These are phyloP conservation scores for Varanus salvator DNA, from an alignment of 2,113 vertebrate species.

Conservation along the genomic window DNA sequence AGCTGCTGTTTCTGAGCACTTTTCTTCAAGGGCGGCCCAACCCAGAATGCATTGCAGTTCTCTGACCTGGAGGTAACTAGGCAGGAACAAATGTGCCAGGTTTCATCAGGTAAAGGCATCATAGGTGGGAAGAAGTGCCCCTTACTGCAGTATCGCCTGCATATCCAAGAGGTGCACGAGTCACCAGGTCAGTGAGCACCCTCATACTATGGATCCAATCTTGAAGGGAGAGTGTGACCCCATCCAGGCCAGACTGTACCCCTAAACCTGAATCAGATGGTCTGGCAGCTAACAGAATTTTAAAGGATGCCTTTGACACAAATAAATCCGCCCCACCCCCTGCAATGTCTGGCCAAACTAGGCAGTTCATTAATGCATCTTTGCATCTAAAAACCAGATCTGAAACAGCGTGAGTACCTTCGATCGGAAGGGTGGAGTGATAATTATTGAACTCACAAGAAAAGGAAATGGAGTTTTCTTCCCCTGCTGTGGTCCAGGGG, in stretches of 20 bases:
- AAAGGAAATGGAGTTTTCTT: neutral
- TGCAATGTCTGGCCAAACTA: neutral
- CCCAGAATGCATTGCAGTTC: neutral
- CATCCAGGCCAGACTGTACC: neutral
- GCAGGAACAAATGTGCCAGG: neutral
- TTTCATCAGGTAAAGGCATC: neutral
- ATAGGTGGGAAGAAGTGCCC: too few species aligned
- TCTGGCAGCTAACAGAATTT: conserved; percentile 45
- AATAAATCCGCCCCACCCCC: neutral
- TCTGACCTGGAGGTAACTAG: neutral
- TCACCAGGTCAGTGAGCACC: neutral
- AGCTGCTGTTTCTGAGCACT: neutral
- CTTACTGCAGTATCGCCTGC: neutral
- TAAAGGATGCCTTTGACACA: conserved; percentile 70
- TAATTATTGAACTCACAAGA: neutral
- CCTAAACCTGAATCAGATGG: neutral
- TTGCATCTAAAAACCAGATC: neutral
- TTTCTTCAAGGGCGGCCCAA: neutral
- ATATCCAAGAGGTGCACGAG: neutral
- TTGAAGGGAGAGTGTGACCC: too few species aligned
- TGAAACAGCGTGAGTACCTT: neutral
- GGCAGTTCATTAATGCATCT: neutral
- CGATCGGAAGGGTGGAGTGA: neutral
- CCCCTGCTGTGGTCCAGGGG: neutral
- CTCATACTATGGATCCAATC: neutral